Percentiles rank a stretch among this genome's conserved stretches.
These are phyloP conservation scores for Hypena proboscidalis DNA, from an alignment of 2,888 invertebrate species.

Conservation along the genomic window DNA sequence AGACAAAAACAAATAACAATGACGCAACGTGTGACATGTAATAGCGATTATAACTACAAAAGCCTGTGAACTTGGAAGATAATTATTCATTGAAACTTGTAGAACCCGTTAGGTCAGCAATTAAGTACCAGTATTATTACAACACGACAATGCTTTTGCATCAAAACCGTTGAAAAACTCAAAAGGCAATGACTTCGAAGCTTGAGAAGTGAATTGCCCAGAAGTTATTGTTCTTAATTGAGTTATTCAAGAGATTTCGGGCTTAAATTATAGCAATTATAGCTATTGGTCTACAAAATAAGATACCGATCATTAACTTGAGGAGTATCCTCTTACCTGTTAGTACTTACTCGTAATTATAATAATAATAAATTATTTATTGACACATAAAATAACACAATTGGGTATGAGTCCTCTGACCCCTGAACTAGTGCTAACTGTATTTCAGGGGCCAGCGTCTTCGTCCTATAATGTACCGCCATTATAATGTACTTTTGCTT, in stretches of 20 bases:
- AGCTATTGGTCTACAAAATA: too few relatives aligned
- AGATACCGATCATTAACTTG: too few relatives aligned
- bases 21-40: slow-evolving; percentile 39
- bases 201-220: slow-evolving; percentile 11
- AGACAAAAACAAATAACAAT: slow-evolving; percentile 13
- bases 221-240: not conserved
- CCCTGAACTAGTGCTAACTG: too few relatives aligned
- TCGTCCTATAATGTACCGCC: too few relatives aligned
- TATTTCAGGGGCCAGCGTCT: too few relatives aligned
- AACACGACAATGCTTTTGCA: slow-evolving; percentile 26
- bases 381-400: too few relatives aligned
- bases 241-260: not conserved
- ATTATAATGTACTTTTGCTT: too few relatives aligned
- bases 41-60: slow-evolving; percentile 37
- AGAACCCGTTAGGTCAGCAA: slow-evolving; percentile 44
- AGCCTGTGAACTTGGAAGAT: slow-evolving; percentile 51
- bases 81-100: slow-evolving; percentile 50
- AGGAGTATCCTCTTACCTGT: too few relatives aligned
- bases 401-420: too few relatives aligned
- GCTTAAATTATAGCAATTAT: too few relatives aligned
- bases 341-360: too few relatives aligned
- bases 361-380: too few relatives aligned
- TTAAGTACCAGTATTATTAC: slow-evolving; percentile 37
- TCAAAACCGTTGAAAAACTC: slow-evolving; percentile 16
- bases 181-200: slow-evolving; percentile 18